These are phyloP conservation scores for Pogonomyrmex californicus DNA, from an alignment of 1,140 invertebrate genomes.

Conservation along the genomic window DNA sequence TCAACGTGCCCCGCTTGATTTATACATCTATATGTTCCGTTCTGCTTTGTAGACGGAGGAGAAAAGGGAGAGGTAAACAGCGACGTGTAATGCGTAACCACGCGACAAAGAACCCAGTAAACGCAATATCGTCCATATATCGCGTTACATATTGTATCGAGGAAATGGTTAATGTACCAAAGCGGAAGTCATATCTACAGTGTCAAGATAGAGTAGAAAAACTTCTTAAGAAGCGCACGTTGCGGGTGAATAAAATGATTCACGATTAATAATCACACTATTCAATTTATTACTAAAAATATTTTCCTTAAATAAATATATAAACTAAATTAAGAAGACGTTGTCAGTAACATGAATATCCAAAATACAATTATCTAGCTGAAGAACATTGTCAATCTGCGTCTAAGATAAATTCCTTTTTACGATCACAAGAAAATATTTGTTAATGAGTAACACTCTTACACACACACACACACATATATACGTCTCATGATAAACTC, in stretches of 20 bases:
- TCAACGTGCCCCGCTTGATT: constrained; percentile 78
- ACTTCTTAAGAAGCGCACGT: not conserved
- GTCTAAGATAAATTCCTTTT: constrained; percentile 11
- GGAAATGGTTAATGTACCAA: constrained; percentile 13
- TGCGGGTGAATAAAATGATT: constrained; percentile 17
- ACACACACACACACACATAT: too few relatives aligned
- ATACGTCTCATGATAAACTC: constrained; percentile 18
- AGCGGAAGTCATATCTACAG: constrained; percentile 61
- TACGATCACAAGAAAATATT: not conserved
- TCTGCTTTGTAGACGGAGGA: constrained; percentile 43
- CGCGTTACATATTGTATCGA: constrained; percentile 45
- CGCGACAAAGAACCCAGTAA: constrained; percentile 44
- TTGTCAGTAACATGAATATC: not conserved
- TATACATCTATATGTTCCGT: constrained; percentile 76
- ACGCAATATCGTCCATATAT: constrained; percentile 48
- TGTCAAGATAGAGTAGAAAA: not conserved
- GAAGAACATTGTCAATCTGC: not conserved
- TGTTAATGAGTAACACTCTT: constrained; percentile 9
- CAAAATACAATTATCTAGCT: not conserved
- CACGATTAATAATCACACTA: not conserved
- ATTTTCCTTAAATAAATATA: not conserved
- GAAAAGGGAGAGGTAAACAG: not conserved
- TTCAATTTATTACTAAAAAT: not conserved
- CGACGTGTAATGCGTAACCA: constrained; percentile 26
- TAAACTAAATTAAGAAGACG: not conserved